phyloP scores from a whole-genome alignment of 2,113 vertebrate genomes.

The Chrysochloris asiatica region DNA sequence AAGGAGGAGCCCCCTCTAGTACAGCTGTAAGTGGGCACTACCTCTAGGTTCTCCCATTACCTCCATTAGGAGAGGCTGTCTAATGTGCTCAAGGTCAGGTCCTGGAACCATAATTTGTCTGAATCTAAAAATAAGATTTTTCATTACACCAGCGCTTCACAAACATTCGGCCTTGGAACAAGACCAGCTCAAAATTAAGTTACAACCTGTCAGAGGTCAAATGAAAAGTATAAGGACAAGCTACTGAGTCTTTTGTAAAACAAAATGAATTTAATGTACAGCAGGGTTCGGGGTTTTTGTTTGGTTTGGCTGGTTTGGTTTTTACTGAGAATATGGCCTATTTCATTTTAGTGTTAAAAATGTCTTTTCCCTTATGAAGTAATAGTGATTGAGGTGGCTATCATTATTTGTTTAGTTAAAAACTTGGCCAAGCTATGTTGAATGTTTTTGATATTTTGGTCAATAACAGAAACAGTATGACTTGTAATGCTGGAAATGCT shows the following conservation, averaged over 20 bases:
- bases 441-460: not conserved
- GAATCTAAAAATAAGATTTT: slow-evolving; percentile 63
- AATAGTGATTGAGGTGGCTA: not conserved
- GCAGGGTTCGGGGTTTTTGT: not conserved
- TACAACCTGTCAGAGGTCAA: slow-evolving; percentile 64
- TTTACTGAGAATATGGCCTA: not conserved
- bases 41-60: not conserved
- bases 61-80: not conserved
- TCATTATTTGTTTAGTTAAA: not conserved
- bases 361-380: not conserved
- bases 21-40: not conserved
- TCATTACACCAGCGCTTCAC: slow-evolving; percentile 31
- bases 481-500: not conserved
- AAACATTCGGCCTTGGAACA: slow-evolving; percentile 16
- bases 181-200: slow-evolving; percentile 69
- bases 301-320: slow-evolving; percentile 29
- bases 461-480: not conserved
- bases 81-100: slow-evolving; percentile 31
- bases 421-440: not conserved
- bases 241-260: not conserved
- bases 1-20: not conserved
- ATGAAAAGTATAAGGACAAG: slow-evolving; percentile 58
- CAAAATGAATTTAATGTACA: slow-evolving; percentile 56
- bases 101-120: not conserved
- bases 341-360: not conserved